Percentiles rank a stretch among this genome's conserved stretches.
phyloP scores from a whole-genome alignment of 2,888 invertebrate genomes.

The Acanthosepion pharaonis region DNA sequence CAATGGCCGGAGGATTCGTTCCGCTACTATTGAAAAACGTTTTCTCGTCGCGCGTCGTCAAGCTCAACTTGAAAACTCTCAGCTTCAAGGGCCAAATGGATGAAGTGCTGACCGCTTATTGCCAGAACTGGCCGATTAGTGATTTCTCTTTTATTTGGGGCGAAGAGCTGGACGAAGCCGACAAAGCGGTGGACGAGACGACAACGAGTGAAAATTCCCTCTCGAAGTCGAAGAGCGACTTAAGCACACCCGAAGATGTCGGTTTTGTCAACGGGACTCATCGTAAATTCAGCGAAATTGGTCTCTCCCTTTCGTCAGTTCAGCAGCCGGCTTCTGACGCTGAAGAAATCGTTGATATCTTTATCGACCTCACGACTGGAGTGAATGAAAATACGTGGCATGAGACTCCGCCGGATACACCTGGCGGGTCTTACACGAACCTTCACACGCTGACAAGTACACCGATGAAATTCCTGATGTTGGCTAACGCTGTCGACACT shows the following conservation, averaged over 20 bases:
- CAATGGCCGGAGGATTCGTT: conserved; percentile 70
- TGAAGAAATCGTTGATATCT: neutral
- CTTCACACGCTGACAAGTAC: neutral
- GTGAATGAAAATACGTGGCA: neutral
- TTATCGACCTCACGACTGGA: neutral
- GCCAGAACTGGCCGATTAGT: conserved; percentile 70
- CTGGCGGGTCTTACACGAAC: neutral
- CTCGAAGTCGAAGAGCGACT: neutral
- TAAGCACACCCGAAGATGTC: neutral
- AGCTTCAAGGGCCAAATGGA: conserved; percentile 72
- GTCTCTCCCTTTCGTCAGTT: neutral
- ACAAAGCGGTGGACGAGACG: neutral
- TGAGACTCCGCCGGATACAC: neutral
- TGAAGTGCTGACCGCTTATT: conserved; percentile 68
- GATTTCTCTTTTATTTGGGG: conserved; percentile 55
- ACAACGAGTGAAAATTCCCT: neutral
- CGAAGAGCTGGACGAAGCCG: neutral
- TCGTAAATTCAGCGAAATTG: neutral
- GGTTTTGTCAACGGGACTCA: neutral
- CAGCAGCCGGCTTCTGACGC: neutral
- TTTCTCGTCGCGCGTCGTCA: conserved; percentile 68
- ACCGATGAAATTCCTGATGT: neutral
- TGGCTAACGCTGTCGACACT: too few relatives aligned
- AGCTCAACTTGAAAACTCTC: conserved; percentile 71
- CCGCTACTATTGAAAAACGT: conserved; percentile 72